phyloP scores from a whole-genome alignment of 2,113 vertebrate species.

The Hassar affinis region DNA sequence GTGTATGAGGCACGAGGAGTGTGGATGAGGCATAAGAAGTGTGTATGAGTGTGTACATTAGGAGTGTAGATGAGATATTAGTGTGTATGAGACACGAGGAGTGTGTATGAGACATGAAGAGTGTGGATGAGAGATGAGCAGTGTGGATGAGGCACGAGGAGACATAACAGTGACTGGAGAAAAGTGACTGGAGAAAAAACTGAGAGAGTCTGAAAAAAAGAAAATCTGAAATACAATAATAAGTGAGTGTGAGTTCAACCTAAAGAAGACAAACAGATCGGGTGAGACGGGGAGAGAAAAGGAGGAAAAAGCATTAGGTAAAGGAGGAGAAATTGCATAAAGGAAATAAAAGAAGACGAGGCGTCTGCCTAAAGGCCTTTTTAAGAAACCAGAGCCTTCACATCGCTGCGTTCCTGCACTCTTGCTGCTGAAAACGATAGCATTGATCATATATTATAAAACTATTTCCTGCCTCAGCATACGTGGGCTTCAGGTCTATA shows the following conservation, averaged over 20 bases:
- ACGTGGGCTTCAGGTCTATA: constrained; percentile 20
- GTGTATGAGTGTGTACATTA: neutral
- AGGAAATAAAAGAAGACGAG: constrained; percentile 33
- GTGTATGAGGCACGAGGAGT: too few relatives aligned
- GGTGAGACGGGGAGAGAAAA: constrained; percentile 37
- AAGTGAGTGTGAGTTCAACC: neutral
- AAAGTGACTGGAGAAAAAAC: too few relatives aligned
- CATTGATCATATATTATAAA: constrained; percentile 72
- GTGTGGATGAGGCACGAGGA: neutral
- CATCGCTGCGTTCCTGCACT: constrained; percentile 33
- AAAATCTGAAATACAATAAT: neutral
- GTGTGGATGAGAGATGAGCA: neutral
- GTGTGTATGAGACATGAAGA: neutral
- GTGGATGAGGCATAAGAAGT: neutral
- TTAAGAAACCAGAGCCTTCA: constrained; percentile 35
- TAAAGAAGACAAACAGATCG: constrained; percentile 27
- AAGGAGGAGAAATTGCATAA: constrained; percentile 35
- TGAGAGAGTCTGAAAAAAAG: neutral
- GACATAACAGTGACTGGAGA: too few relatives aligned
- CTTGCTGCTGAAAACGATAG: constrained; percentile 61
- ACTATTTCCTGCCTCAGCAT: constrained; percentile 58
- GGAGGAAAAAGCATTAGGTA: constrained; percentile 51
- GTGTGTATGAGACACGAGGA: too few relatives aligned
- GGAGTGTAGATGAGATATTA: neutral
- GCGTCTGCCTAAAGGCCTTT: constrained; percentile 49